Percentiles rank a stretch among this genome's conserved stretches.
Conservation (phyloP, 1,140 invertebrate species). For the Drosophila simulans region DNA sequence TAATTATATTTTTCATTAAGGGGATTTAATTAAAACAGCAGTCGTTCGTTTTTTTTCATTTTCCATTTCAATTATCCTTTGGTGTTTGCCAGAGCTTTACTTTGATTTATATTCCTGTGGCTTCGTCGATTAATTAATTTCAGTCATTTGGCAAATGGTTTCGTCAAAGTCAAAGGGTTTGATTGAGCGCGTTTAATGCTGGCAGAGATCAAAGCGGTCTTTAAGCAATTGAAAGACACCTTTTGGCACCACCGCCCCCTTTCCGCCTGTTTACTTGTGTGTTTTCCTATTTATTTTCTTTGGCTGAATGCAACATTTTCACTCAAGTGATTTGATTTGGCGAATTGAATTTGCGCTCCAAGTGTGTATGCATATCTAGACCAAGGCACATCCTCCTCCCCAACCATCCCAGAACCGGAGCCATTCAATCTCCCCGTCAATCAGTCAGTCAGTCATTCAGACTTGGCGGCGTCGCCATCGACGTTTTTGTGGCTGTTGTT, state of each 20-base stretch:
- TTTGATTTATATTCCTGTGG: slow-evolving; percentile 50
- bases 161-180: slow-evolving; percentile 70
- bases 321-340: slow-evolving; percentile 82
- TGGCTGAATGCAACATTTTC: slow-evolving; percentile 60
- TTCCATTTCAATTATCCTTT: slow-evolving; percentile 39
- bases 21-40: not conserved
- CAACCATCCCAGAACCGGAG: slow-evolving; percentile 3
- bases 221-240: slow-evolving; percentile 56
- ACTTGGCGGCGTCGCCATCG: slow-evolving; percentile 44
- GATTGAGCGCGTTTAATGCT: slow-evolving; percentile 76
- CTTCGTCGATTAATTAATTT: slow-evolving; percentile 79
- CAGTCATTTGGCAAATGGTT: slow-evolving; percentile 76
- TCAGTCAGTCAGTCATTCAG: slow-evolving; percentile 53
- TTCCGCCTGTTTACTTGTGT: slow-evolving; percentile 40
- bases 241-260: slow-evolving; percentile 20
- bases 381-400: slow-evolving; percentile 20
- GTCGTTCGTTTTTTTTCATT: not conserved
- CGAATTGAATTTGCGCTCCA: slow-evolving; percentile 74
- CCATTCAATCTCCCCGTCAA: slow-evolving; percentile 41
- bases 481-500: slow-evolving; percentile 42
- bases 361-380: slow-evolving; percentile 75
- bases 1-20: too few relatives aligned
- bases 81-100: not conserved
- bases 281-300: slow-evolving; percentile 58
- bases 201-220: slow-evolving; percentile 69